Conservation (phyloP, 2,113 vertebrate genomes). For the Bujurquina vittata region DNA sequence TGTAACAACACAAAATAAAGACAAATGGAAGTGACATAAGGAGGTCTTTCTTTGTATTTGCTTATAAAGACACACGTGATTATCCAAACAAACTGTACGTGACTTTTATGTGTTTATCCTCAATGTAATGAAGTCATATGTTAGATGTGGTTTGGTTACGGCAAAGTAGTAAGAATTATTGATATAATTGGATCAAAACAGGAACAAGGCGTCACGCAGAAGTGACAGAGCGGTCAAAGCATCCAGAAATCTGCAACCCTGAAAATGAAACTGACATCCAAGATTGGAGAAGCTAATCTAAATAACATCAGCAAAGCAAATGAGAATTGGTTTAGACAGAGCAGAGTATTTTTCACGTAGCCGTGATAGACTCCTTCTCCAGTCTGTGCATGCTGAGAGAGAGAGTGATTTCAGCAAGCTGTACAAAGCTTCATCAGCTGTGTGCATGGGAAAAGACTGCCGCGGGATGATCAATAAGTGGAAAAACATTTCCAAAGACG, state of each 20-base stretch:
- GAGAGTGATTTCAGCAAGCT: not conserved
- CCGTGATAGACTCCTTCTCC: not conserved
- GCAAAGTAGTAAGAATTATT: not conserved
- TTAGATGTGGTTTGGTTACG: not conserved
- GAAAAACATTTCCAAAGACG: not conserved
- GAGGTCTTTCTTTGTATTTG: slow-evolving; percentile 1
- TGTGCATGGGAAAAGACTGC: too few species aligned
- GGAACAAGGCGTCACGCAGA: not conserved
- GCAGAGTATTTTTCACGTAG: not conserved
- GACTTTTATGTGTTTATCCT: not conserved
- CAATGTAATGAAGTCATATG: not conserved
- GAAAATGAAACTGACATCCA: not conserved
- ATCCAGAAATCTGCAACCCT: not conserved
- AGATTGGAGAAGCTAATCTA: rapidly evolving
- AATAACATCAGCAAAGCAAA: not conserved
- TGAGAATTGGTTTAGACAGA: not conserved
- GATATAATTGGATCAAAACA: not conserved
- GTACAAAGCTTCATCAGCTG: not conserved
- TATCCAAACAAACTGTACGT: not conserved
- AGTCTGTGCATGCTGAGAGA: not conserved
- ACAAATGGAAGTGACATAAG: slow-evolving; percentile 40
- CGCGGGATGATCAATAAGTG: too few species aligned
- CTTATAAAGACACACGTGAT: not conserved
- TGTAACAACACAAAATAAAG: slow-evolving; percentile 80
- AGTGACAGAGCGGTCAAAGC: not conserved